Base-by-base conservation (phyloP, 2,797 vertebrate genomes). In the Poecilia picta region DNA sequence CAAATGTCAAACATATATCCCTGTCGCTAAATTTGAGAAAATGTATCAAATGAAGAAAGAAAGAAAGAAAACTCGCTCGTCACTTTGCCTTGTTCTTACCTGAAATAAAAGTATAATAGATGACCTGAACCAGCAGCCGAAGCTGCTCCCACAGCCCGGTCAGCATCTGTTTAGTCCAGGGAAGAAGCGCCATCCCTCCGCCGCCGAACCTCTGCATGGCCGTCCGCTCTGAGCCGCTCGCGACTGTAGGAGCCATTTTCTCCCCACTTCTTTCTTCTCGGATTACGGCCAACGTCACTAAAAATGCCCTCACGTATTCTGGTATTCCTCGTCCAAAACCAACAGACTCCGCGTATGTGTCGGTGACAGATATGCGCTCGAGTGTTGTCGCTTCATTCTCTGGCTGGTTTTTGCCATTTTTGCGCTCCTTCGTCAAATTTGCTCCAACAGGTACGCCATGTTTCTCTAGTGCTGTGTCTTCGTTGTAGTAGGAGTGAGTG, bases 81-180 rank as follows among this genome's bases (percentile, higher is more conserved):
- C 25, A 5, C 1, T 8, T 1, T 0, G 1, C 4, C 4, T n/a
- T 10, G 16, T 47, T 13, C 88, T 87, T 77, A 96, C 96, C 96
- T 64, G 95, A 91, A 78, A 95, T 77, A 53, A 95, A 94, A n/a
- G 89, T 94, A 93, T 94, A 96, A 90, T 95, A 96, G 13, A 97
- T 96, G 81, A 96, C 89, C 33, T 96, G 95, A 1, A 96, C 80
- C 87, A 97, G 83, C 83, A 96, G 70, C 62, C 95, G 90, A 0
- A 97, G 82, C 76, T 96, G 95, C 43, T 95, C 95, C 95, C 96
- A 96, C 85, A 97, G 62, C 15, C 93, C 95, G 18, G 83, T 83
- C 28, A 96, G 90, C 15, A 97, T 88, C 53, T 96, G 96, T 77
- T 85, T 94, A 0, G 95, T 96, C 95, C 95, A 95, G 0, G 96